Conservation (phyloP, 2,888 invertebrate species). For the Meteorus colon region DNA sequence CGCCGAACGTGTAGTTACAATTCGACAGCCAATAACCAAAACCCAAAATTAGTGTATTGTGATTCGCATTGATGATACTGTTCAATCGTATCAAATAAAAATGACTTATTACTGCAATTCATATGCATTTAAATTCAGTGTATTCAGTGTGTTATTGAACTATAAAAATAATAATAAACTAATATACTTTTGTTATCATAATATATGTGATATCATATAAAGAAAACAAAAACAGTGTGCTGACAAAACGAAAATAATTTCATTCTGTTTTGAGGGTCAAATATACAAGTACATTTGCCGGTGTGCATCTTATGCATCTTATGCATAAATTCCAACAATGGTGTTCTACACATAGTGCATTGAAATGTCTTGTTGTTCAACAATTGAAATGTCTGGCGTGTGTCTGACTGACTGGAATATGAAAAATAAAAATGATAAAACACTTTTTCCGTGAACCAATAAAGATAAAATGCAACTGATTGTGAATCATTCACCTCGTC, state of each 20-base stretch:
- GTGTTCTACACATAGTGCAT: not conserved
- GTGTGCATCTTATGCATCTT: not conserved
- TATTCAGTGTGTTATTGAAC: not conserved
- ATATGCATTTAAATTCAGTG: not conserved
- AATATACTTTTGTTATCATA: not conserved
- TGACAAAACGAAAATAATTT: not conserved
- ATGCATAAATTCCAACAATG: not conserved
- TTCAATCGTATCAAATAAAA: not conserved
- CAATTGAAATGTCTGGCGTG: not conserved
- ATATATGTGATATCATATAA: not conserved
- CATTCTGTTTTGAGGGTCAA: not conserved
- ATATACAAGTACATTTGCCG: not conserved
- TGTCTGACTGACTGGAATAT: not conserved
- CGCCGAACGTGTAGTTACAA: not conserved
- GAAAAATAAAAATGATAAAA: slow-evolving; percentile 12
- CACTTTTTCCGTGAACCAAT: not conserved
- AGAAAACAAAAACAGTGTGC: not conserved
- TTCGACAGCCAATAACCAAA: not conserved
- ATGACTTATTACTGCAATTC: not conserved
- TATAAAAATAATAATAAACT: not conserved
- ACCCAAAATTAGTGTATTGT: not conserved
- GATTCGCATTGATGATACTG: not conserved
- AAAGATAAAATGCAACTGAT: slow-evolving; percentile 8
- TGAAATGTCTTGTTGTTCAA: not conserved
- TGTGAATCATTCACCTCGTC: not conserved